Evolutionary conservation across 2,888 invertebrate genomes (phyloP), one percentile per base, ranked within the genome.

Genomic region (Chaetogeoica ovagalla): DNA sequence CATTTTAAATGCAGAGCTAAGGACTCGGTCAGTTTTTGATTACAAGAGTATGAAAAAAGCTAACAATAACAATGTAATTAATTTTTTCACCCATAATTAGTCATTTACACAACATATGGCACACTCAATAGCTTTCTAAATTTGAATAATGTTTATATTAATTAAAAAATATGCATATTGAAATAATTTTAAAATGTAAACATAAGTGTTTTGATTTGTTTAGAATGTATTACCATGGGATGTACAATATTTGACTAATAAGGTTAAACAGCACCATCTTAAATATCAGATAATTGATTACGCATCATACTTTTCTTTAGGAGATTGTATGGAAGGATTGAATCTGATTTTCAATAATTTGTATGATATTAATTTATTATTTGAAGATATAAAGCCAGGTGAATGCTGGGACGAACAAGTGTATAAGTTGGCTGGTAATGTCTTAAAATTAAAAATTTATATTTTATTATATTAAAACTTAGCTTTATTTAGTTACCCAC

Each of bases 251-350:
- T 94, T 92, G 84, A 92, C 91, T 0, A 89, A 91, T 4, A 91
- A 91, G 85, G 91, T 93, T 0, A 94, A 93, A 86, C 90, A 89
- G 0, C 89, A 91, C 82, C 89, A 92, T 85, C 87, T 94, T 0
- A 90, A 92, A 82, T 91, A 91, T 0, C 91, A 91, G 17, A 89
- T 90, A 76, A 89, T 90, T 7, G 94, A 94, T 84, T 94, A 92
- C 84, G 89, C 92, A 63, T 94, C 93, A 4, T 97, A 93, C 86
- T 96, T 96, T 87, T 97, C 94, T 17, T 88, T 98, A 0, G 98
- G 98, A 1, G 91, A 93, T 11, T 97, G 98, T 85, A 98, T 99
- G 96, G 97, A 97, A 85, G 99, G 98, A 0, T 88, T 99, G n/a
- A 94, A 95, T 86, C 90, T 91, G 85, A 87, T 99, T n/a, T 93